phyloP scores from a whole-genome alignment of 2,113 vertebrate species.

The Cynopterus brachyotis region DNA sequence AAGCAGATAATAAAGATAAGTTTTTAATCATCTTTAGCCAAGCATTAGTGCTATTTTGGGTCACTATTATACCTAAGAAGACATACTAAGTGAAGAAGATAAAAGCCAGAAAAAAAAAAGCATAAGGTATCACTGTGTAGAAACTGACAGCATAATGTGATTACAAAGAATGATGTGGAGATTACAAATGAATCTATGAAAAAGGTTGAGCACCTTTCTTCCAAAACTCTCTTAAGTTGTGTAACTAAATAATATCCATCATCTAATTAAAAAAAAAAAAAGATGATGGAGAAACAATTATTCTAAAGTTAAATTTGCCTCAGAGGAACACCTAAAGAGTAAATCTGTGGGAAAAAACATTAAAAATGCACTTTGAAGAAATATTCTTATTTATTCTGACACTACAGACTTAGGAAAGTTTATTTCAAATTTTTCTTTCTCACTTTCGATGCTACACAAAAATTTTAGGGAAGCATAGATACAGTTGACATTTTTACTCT shows the following conservation, averaged over 20 bases:
- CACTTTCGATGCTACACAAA: slow-evolving; percentile 73
- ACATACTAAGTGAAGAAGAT: background rate
- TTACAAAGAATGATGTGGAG: background rate
- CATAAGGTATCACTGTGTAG: background rate
- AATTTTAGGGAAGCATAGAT: slow-evolving; percentile 70
- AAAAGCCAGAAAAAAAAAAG: background rate
- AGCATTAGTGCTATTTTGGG: background rate
- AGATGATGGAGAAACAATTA: slow-evolving; percentile 25
- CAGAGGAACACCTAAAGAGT: slow-evolving; percentile 74
- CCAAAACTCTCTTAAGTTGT: slow-evolving; percentile 32
- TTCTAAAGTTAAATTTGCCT: slow-evolving; percentile 71
- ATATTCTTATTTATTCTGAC: slow-evolving; percentile 74
- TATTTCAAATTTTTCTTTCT: slow-evolving; percentile 71
- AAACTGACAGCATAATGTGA: background rate
- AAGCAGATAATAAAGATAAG: background rate
- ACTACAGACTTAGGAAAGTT: slow-evolving; percentile 68
- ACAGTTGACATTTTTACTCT: slow-evolving; percentile 78
- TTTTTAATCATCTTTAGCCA: slow-evolving; percentile 30
- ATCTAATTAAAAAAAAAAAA: slow-evolving; percentile 36
- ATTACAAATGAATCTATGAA: background rate
- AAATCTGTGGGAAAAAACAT: slow-evolving; percentile 67
- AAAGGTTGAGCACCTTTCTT: slow-evolving; percentile 49
- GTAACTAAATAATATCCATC: slow-evolving; percentile 34
- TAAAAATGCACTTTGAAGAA: slow-evolving; percentile 79
- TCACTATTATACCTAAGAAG: background rate